These are phyloP conservation scores for Antennarius maculatus DNA, from an alignment of 2,797 vertebrate species.

Conservation along the genomic window DNA sequence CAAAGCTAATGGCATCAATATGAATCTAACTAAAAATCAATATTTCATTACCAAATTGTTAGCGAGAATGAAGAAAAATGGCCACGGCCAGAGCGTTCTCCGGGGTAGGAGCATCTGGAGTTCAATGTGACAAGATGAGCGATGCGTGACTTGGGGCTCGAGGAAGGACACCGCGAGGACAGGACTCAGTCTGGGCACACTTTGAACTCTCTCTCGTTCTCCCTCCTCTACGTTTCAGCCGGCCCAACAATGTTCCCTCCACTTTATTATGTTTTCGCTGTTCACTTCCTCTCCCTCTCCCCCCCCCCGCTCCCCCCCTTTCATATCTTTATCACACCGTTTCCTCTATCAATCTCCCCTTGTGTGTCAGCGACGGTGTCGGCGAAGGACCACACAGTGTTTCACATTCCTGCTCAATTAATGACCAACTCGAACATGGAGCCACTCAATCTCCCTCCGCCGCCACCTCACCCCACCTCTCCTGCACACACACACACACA, in stretches of 20 bases:
- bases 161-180: constrained; percentile 97
- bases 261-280: constrained; percentile 75
- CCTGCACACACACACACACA: not conserved
- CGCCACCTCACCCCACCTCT: constrained; percentile 38
- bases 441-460: constrained; percentile 70
- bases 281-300: constrained; percentile 52
- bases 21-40: constrained; percentile 99
- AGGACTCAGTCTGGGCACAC: constrained; percentile 89
- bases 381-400: constrained; percentile 77
- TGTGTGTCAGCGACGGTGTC: constrained; percentile 73
- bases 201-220: constrained; percentile 72
- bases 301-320: constrained; percentile 44
- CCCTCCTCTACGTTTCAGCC: constrained; percentile 49
- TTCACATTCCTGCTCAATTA: constrained; percentile 81
- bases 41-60: constrained; percentile 99
- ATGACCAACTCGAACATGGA: constrained; percentile 79
- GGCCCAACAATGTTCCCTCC: constrained; percentile 63
- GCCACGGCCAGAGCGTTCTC: constrained; percentile 93
- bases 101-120: constrained; percentile 98
- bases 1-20: constrained; percentile 99
- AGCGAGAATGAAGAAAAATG: constrained; percentile 99
- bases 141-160: constrained; percentile 93
- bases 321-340: constrained; percentile 77
- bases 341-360: constrained; percentile 78
- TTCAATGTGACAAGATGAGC: constrained; percentile 99